phyloP scores from a whole-genome alignment of 1,140 invertebrate species.

The Mycetomoellerius zeteki region DNA sequence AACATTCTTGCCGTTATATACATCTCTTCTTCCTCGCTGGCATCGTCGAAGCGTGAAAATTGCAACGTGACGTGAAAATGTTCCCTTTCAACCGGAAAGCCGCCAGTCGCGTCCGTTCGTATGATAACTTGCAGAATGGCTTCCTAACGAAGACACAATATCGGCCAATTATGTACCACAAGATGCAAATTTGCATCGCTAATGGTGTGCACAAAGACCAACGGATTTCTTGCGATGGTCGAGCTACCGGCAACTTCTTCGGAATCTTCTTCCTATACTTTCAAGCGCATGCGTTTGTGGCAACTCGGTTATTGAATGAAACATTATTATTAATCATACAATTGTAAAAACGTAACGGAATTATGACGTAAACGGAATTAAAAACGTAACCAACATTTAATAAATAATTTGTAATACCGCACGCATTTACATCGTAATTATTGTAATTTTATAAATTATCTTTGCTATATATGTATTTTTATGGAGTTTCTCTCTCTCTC shows the following conservation, averaged over 20 bases:
- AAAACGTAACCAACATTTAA: background rate
- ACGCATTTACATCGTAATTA: conserved; percentile 3
- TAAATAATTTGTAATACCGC: background rate
- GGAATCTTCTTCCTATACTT: conserved; percentile 55
- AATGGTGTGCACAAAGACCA: conserved; percentile 74
- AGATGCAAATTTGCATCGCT: conserved; percentile 78
- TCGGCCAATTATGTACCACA: conserved; percentile 76
- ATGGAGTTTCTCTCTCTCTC: too few relatives aligned
- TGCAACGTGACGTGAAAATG: conserved; percentile 48
- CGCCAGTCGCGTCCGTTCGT: conserved; percentile 50
- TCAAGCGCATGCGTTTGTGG: conserved; percentile 38
- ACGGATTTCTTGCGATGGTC: conserved; percentile 65
- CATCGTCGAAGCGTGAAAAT: conserved; percentile 66
- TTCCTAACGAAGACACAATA: conserved; percentile 80
- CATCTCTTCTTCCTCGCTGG: conserved; percentile 2
- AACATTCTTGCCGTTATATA: conserved; percentile 21
- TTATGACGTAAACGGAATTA: too few relatives aligned
- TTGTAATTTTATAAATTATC: background rate
- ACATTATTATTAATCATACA: conserved; percentile 22
- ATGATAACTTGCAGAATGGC: conserved; percentile 74
- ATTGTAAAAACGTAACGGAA: conserved; percentile 8
- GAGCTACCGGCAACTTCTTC: conserved; percentile 48
- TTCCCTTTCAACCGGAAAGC: conserved; percentile 54
- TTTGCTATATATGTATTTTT: background rate
- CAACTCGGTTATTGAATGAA: background rate